phyloP scores from a whole-genome alignment of 2,797 vertebrate species.

The Tamandua tetradactyla region DNA sequence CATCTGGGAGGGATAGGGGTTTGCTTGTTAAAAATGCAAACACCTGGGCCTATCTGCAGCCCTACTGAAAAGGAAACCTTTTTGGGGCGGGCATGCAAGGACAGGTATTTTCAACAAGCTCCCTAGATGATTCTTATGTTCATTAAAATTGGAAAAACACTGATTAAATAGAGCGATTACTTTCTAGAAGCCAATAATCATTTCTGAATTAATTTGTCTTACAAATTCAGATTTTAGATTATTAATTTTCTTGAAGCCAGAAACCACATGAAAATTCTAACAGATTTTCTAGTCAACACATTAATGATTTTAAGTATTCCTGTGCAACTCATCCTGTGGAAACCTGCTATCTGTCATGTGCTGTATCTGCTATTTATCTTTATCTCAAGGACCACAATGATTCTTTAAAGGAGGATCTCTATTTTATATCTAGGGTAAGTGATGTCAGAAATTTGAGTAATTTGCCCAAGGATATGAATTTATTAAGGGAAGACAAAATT shows the following conservation, averaged over 20 bases:
- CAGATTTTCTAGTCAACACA: background rate
- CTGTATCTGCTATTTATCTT: background rate
- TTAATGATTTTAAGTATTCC: slow-evolving; percentile 13
- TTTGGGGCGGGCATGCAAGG: background rate
- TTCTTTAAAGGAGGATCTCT: background rate
- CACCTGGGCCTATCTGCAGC: background rate
- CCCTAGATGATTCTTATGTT: background rate
- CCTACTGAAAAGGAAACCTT: background rate
- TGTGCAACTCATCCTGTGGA: background rate
- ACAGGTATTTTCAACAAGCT: background rate
- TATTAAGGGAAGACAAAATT: background rate
- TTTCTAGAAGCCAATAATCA: slow-evolving; percentile 60
- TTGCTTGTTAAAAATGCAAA: slow-evolving; percentile 28
- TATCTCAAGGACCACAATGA: background rate
- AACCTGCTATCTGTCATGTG: background rate
- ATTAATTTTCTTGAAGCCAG: slow-evolving; percentile 35
- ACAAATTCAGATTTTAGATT: slow-evolving; percentile 33
- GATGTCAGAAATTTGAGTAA: background rate
- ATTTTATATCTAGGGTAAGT: background rate
- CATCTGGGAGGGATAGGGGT: background rate
- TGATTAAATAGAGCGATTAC: slow-evolving; percentile 55
- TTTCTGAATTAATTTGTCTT: slow-evolving; percentile 60
- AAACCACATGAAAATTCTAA: background rate
- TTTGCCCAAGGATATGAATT: background rate
- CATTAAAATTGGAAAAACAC: slow-evolving; percentile 3